Evolutionary conservation across 2,888 invertebrate species (phyloP), one percentile per base, ranked within the genome.

Genomic region (Pecten maximus): DNA sequence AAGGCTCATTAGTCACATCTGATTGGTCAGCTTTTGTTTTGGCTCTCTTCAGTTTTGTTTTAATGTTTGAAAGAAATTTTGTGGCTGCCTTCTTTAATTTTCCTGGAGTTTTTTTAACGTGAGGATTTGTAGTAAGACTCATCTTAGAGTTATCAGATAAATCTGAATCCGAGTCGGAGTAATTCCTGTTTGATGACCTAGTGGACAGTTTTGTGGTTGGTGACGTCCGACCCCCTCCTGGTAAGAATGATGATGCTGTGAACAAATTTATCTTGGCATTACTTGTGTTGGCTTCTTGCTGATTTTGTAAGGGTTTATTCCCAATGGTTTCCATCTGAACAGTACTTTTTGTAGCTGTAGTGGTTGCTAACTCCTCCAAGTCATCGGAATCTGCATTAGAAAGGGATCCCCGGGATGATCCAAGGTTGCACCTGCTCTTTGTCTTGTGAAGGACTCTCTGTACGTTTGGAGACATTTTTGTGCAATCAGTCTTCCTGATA

Each of bases 241-340:
- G 74, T 74, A 74, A 74, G 23, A 74, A 74, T 28, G 74, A 74
- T 35, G 74, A 74, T 28, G 74, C 74, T 28, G 74, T 74, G 74
- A 74, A 74, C 35, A 74, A 35, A 28, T 74, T 10, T 23, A 74
- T 28, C 35, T 28, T 74, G 74, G 35, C 4, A 28, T 74, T 12
- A 2, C 2, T 2, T 74, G 74, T 35, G 10, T 6, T 12, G 8
- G 28, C 35, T 74, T 74, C 28, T 74, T 12, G 2, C 35, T 74
- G 28, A 2, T 10, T 35, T 74, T 28, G 35, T 28, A 28, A 10
- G 23, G 23, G 54, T 35, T 28, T 74, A 74, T 16, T 35, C 23
- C 23, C 12, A 54, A 23, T 54, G 15, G 2, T 54, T 12, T 54
- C 15, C 23, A 23, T 54, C 23, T 54, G 2, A 16, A 16, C 15